Evolutionary conservation across 2,888 invertebrate genomes (phyloP).

Genomic region (Phania funesta): DNA sequence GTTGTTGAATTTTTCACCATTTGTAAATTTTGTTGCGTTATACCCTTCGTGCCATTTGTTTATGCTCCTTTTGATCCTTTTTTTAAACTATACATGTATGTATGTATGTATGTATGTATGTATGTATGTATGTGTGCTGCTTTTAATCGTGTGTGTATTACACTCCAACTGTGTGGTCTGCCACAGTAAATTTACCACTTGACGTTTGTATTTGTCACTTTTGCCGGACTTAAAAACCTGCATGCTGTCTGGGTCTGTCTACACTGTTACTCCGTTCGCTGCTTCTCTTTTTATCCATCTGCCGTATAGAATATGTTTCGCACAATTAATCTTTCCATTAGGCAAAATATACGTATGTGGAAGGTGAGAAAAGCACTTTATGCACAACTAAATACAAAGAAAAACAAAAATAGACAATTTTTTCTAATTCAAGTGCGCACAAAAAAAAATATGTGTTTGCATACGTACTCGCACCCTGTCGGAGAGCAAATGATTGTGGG

Average conservation of each 20-base stretch:
- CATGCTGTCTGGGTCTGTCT: slow-evolving; percentile 11
- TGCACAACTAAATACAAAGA: neutral
- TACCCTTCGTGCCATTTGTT: too few species aligned
- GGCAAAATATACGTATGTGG: neutral
- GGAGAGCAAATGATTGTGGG: neutral
- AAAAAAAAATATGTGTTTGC: neutral
- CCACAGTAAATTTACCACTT: slow-evolving; percentile 59
- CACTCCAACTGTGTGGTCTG: slow-evolving; percentile 47
- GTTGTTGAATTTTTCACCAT: neutral
- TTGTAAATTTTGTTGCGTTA: too few species aligned
- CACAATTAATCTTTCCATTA: slow-evolving; percentile 49
- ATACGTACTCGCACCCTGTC: neutral
- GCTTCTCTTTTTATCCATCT: neutral
- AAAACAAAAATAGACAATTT: neutral
- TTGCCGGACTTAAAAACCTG: slow-evolving; percentile 30
- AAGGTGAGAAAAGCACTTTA: slow-evolving; percentile 39
- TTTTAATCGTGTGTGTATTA: neutral
- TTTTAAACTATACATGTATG: neutral
- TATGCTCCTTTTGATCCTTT: too few species aligned
- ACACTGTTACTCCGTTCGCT: neutral
- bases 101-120: neutral
- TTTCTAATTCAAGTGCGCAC: slow-evolving; percentile 5
- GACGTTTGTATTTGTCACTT: slow-evolving; percentile 54
- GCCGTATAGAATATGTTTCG: slow-evolving; percentile 10
- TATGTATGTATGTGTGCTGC: neutral